Percentiles rank a stretch among this genome's conserved stretches.
Conservation (phyloP, 1,140 invertebrate species). For the Drosophila cardini region DNA sequence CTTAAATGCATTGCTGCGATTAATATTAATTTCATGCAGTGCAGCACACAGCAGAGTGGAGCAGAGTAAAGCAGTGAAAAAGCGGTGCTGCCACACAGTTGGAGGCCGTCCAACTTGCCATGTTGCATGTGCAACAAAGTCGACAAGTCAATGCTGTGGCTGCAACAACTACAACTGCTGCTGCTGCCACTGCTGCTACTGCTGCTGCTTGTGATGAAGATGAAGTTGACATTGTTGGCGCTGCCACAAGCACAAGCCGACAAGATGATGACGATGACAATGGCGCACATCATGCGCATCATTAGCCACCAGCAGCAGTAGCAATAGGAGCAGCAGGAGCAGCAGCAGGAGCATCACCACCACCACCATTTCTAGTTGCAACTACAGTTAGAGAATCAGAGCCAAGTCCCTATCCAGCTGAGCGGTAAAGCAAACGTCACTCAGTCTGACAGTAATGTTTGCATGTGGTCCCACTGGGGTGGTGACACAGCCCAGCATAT, state of each 20-base stretch:
- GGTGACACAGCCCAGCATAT: conserved; percentile 1
- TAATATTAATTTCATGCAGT: conserved; percentile 81
- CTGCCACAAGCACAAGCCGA: conserved; percentile 43
- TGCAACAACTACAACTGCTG: conserved; percentile 28
- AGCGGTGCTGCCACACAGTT: conserved; percentile 42
- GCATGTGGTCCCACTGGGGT: conserved; percentile 3
- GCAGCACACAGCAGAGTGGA: too few species aligned
- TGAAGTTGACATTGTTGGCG: conserved; percentile 20
- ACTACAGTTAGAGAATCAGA: too few species aligned
- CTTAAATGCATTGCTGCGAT: conserved; percentile 79
- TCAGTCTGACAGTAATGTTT: conserved; percentile 41
- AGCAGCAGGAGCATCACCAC: conserved; percentile 7
- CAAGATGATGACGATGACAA: conserved; percentile 48
- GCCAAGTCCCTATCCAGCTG: neutral
- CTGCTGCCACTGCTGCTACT: neutral
- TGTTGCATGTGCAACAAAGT: conserved; percentile 49
- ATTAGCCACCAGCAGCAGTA: conserved; percentile 40
- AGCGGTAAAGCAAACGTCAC: conserved; percentile 14
- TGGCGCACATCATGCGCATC: conserved; percentile 58
- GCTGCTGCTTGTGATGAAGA: conserved; percentile 30
- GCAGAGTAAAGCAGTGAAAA: neutral
- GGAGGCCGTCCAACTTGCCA: conserved; percentile 64
- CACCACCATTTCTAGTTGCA: too few species aligned
- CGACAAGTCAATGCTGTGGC: conserved; percentile 34
- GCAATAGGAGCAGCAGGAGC: conserved; percentile 10